These are phyloP conservation scores for Volucella bombylans DNA, from an alignment of 2,888 invertebrate genomes.

Conservation along the genomic window DNA sequence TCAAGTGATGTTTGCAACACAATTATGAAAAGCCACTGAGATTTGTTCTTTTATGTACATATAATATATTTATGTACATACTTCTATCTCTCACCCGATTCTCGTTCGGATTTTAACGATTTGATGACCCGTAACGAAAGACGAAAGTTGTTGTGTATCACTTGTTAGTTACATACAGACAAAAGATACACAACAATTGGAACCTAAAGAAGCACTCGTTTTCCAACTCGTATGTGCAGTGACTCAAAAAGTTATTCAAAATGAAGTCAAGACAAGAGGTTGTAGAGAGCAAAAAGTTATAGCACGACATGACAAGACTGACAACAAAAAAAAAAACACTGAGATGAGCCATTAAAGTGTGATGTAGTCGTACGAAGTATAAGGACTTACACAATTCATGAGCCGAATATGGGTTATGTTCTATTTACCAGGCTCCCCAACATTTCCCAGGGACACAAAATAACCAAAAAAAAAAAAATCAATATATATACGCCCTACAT, in stretches of 20 bases:
- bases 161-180: not conserved
- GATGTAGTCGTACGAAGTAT: not conserved
- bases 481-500: slow-evolving; percentile 1
- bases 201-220: not conserved
- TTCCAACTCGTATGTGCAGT: slow-evolving; percentile 23
- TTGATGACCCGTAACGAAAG: slow-evolving; percentile 44
- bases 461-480: not conserved
- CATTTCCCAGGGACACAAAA: slow-evolving; percentile 13
- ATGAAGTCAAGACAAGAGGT: not conserved
- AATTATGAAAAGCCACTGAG: slow-evolving; percentile 18
- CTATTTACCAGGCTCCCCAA: not conserved
- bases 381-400: slow-evolving; percentile 3
- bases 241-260: slow-evolving; percentile 37
- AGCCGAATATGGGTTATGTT: slow-evolving; percentile 1
- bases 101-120: slow-evolving; percentile 34
- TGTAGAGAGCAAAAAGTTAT: not conserved
- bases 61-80: not conserved
- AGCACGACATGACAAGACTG: not conserved
- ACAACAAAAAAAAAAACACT: not conserved
- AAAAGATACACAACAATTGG: slow-evolving; percentile 6
- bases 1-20: slow-evolving; percentile 25
- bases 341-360: slow-evolving; percentile 1
- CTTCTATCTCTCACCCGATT: not conserved
- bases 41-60: slow-evolving; percentile 5
- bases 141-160: not conserved